Base-by-base conservation (phyloP, 2,888 invertebrate species). In the Sarcophaga subvicina region DNA sequence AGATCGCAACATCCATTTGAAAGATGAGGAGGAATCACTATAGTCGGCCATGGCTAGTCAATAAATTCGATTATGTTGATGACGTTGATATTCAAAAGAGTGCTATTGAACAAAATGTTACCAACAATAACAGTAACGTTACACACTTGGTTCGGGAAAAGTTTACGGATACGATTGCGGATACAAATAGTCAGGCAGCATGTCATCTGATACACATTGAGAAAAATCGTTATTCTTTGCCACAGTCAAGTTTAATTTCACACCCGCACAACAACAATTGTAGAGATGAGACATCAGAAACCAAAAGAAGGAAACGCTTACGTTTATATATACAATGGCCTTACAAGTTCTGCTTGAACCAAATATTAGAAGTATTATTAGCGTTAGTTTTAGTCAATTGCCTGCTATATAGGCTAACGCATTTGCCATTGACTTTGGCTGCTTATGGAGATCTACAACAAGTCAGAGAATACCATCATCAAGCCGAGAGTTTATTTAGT, bases 341-440 rank as follows among this genome's bases (percentile, higher is more conserved):
- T 84, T 75, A 85, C 76, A 89, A 82, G 84, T 83, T 88, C 88
- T 89, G 91, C 89, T 90, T 90, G 90, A 91, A 93, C 93, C 93
- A 93, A 93, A 93, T 93, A 92, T 89, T 92, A 91, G 93, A 92
- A 92, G 91, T 93, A 91, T 93, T 93, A 91, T 90, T 91, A 91
- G 91, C 91, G 90, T 90, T 93, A 92, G 90, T 91, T 89, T 91
- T 93, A 93, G 92, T 91, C 90, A 93, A 93, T 91, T 92, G 91
- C 88, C 90, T 93, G 72, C 89, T 83, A 66, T 90, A 88, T 82
- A 88, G 90, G 63, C 73, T 83, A 86, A 89, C 89, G 86, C 89
- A 91, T 85, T 88, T 92, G 89, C 92, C 88, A 87, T 84, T 88
- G 88, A 89, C 89, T 63, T 84, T 89, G 85, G 90, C 90, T 66